These are phyloP conservation scores for Archocentrus centrarchus DNA, from an alignment of 2,113 vertebrate species.

Conservation along the genomic window DNA sequence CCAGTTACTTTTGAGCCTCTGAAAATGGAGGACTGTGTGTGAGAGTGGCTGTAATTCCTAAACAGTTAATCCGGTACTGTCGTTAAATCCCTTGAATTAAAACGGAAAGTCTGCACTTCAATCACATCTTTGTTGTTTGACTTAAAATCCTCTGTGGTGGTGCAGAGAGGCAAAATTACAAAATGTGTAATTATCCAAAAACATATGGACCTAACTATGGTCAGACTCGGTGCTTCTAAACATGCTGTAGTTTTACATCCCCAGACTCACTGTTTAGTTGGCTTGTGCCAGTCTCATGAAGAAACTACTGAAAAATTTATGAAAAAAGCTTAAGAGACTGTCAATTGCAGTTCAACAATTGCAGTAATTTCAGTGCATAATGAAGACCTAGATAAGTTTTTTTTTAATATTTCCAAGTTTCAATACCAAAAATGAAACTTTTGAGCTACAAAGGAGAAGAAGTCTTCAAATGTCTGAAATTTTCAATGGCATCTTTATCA, in stretches of 20 bases:
- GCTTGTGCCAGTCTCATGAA: background rate
- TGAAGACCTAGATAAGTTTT: no score
- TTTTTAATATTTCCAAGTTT: background rate
- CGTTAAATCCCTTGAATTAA: no score
- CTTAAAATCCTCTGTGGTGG: no score
- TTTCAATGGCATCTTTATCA: background rate
- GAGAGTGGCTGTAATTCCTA: no score
- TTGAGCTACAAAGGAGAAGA: background rate
- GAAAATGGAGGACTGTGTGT: no score
- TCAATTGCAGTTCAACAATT: background rate
- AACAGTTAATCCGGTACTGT: no score
- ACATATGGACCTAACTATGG: background rate
- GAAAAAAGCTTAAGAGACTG: constrained; percentile 1
- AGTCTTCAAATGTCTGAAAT: background rate
- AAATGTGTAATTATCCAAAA: background rate
- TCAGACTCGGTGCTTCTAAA: background rate
- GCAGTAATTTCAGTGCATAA: background rate
- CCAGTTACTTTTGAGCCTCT: no score
- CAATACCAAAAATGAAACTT: background rate
- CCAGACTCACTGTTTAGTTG: background rate
- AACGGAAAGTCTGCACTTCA: no score
- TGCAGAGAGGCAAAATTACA: background rate
- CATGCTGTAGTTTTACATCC: background rate
- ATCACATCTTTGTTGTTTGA: no score
- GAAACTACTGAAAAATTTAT: background rate